Evolutionary conservation across 2,113 vertebrate genomes (phyloP).

Genomic region (Numida meleagris): DNA sequence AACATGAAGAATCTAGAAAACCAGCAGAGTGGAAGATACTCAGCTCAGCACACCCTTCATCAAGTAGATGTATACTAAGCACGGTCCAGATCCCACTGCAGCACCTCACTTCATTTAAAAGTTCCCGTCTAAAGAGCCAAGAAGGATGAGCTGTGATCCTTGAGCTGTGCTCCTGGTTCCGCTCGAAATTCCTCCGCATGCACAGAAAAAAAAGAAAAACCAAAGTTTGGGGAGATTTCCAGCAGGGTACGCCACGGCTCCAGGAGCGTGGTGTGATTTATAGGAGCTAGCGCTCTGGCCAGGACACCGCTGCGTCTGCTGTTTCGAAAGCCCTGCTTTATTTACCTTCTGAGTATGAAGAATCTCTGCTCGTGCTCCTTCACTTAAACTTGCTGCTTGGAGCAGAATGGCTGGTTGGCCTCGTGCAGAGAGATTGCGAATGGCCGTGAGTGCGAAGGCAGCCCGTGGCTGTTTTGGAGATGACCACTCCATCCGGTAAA

Average conservation of each 20-base stretch:
- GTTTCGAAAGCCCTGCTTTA: not conserved
- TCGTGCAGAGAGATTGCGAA: not conserved
- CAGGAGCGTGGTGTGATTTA: not conserved
- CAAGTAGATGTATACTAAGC: fast-evolving
- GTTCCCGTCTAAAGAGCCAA: not conserved
- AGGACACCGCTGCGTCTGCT: not conserved
- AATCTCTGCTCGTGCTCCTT: not conserved
- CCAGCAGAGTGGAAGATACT: not conserved
- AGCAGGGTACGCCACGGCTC: not conserved
- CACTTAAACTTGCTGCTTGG: not conserved
- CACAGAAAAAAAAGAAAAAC: not conserved
- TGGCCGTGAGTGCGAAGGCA: not conserved
- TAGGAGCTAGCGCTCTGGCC: not conserved
- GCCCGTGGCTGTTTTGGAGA: not conserved
- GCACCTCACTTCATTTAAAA: not conserved
- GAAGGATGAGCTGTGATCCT: not conserved
- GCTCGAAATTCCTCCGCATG: not conserved
- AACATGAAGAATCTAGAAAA: not conserved
- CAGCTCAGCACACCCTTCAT: not conserved
- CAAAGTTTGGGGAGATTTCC: not conserved
- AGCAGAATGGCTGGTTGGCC: not conserved
- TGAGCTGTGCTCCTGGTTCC: not conserved
- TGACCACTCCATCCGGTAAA: not conserved
- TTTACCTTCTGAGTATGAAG: not conserved
- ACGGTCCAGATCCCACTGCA: not conserved